Evolutionary conservation across 2,888 invertebrate species (phyloP).

Genomic region (Pterostichus madidus): DNA sequence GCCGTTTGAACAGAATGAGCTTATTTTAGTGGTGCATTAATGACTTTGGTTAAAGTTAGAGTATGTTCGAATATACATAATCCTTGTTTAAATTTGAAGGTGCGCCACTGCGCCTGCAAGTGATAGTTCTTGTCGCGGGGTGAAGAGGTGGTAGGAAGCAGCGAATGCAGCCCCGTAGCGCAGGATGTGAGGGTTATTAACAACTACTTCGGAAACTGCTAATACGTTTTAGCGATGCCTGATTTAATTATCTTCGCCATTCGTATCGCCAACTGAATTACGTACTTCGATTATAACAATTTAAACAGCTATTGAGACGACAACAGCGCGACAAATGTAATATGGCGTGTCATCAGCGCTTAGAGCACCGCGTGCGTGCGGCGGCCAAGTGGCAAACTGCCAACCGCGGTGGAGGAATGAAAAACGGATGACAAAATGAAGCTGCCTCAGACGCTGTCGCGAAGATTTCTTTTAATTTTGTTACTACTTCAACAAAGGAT

Average conservation of each 20-base stretch:
- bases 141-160: neutral
- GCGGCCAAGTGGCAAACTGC: conserved; percentile 40
- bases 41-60: conserved; percentile 34
- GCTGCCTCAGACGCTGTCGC: conserved; percentile 43
- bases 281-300: conserved; percentile 62
- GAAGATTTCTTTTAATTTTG: conserved; percentile 58
- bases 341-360: conserved; percentile 44
- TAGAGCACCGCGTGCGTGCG: conserved; percentile 25
- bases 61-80: neutral
- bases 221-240: conserved; percentile 67
- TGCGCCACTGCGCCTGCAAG: conserved; percentile 28
- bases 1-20: conserved; percentile 28
- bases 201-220: conserved; percentile 67
- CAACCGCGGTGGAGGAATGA: conserved; percentile 39
- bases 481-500: conserved; percentile 57
- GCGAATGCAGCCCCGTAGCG: conserved; percentile 15
- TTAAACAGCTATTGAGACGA: conserved; percentile 62
- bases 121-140: neutral
- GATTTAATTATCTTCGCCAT: conserved; percentile 64
- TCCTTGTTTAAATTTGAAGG: conserved; percentile 27
- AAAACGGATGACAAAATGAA: conserved; percentile 58
- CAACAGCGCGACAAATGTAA: conserved; percentile 54
- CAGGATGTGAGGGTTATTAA: conserved; percentile 65
- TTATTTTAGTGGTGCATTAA: conserved; percentile 19
- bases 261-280: conserved; percentile 65